Evolutionary conservation across 2,888 invertebrate species (phyloP), one percentile per base, ranked within the genome.

Genomic region (Agrotis ipsilon): DNA sequence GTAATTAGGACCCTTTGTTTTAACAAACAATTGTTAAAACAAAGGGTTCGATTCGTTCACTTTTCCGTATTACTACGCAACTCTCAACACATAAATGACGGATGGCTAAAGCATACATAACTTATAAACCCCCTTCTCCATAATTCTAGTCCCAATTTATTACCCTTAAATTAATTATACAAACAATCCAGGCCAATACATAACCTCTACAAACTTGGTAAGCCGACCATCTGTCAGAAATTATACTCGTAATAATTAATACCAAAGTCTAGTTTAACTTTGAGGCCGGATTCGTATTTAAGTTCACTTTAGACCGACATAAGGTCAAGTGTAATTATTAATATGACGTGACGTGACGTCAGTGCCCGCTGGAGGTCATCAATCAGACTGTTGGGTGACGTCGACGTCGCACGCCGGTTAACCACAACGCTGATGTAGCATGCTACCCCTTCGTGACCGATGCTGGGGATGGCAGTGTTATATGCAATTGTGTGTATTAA

Each of bases 341-440:
- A 82, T 80, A 68, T 62, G 76, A 68, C 49, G 45, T 72, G 75
- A 75, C 54, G 27, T 74, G 45, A 70, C 73, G 73, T 81, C 71
- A 73, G n/a, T 57, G 54, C 46, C 74, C 82, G 86, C 84, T 74
- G 46, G 63, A 77, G 59, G 72, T 72, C 69, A 81, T 84, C 73
- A 78, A 80, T 86, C 86, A 79, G 70, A 59, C 75, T 75, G 67
- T 55, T 63, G 60, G 68, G 68, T 78, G 83, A 84, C 80, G 85
- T 82, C 86, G 89, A 89, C 90, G 92, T 91, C 90, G 91, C 91
- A 90, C 89, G 87, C 87, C 88, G 89, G 90, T 90, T 89, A 88
- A 92, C 94, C 94, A 89, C 94, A 94, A 89, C 91, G 92, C 94
- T 94, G 94, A 94, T 92, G 92, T 91, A 89, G 93, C 93, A 88